Conservation (phyloP, 2,888 invertebrate genomes). For the Drosophila nr. medialis region DNA sequence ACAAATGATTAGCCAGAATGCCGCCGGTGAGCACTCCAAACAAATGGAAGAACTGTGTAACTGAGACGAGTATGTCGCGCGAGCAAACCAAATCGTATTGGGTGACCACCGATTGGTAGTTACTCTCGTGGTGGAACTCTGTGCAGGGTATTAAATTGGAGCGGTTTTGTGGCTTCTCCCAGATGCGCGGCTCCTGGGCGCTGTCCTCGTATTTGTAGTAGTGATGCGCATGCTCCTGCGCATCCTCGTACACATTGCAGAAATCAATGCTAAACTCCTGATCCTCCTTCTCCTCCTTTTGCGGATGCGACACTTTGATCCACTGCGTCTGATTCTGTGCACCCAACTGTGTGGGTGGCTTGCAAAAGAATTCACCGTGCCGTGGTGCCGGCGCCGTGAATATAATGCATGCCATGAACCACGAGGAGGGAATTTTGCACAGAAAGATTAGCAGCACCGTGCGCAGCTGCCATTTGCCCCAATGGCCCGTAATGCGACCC, state of each 20-base stretch:
- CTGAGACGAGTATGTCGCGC: conserved; percentile 85
- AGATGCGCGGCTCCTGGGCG: conserved; percentile 80
- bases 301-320: conserved; percentile 85
- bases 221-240: conserved; percentile 83
- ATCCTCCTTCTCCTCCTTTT: conserved; percentile 83
- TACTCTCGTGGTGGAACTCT: conserved; percentile 82
- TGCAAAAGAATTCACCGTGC: conserved; percentile 85
- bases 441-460: conserved; percentile 84
- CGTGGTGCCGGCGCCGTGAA: conserved; percentile 85
- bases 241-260: conserved; percentile 84
- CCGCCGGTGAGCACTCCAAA: conserved; percentile 86
- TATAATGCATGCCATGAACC: conserved; percentile 86
- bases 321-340: conserved; percentile 82
- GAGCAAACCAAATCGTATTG: conserved; percentile 85
- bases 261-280: conserved; percentile 84
- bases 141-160: conserved; percentile 83
- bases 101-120: conserved; percentile 84
- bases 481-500: conserved; percentile 84
- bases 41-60: conserved; percentile 86
- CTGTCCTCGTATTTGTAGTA: conserved; percentile 82
- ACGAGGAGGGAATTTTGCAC: conserved; percentile 85
- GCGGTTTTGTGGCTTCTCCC: conserved; percentile 81
- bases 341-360: conserved; percentile 81
- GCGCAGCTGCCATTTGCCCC: conserved; percentile 85
- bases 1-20: conserved; percentile 84